phyloP scores from a whole-genome alignment of 1,140 invertebrate genomes.

The Arion vulgaris region DNA sequence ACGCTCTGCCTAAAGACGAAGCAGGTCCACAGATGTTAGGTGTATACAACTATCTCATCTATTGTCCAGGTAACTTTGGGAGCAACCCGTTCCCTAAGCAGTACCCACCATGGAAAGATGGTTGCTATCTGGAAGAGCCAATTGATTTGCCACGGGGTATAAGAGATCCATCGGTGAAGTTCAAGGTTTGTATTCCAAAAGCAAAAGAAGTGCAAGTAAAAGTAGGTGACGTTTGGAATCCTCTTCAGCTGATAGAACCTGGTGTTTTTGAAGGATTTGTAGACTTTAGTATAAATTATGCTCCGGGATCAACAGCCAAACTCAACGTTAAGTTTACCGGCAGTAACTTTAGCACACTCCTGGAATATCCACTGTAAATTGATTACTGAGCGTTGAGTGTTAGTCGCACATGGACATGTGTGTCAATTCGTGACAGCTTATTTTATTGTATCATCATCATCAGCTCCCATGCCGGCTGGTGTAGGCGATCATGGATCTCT shows the following conservation, averaged over 20 bases:
- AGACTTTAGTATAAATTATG: slow-evolving; percentile 54
- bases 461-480: too few relatives aligned
- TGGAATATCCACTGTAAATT: slow-evolving; percentile 62
- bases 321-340: slow-evolving; percentile 62
- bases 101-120: slow-evolving; percentile 71
- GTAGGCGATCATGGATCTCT: too few relatives aligned
- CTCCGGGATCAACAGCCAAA: slow-evolving; percentile 61
- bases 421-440: too few relatives aligned
- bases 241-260: slow-evolving; percentile 59
- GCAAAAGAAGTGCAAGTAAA: slow-evolving; percentile 66
- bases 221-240: slow-evolving; percentile 69
- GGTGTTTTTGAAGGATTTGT: slow-evolving; percentile 64
- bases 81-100: slow-evolving; percentile 67
- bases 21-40: slow-evolving; percentile 69
- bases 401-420: too few relatives aligned
- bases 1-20: slow-evolving; percentile 67
- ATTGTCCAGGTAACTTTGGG: slow-evolving; percentile 48
- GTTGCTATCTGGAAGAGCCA: slow-evolving; percentile 68
- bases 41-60: slow-evolving; percentile 71
- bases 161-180: slow-evolving; percentile 53
- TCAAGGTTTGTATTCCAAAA: slow-evolving; percentile 58
- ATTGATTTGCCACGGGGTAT: slow-evolving; percentile 55
- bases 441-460: too few relatives aligned
- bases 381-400: too few relatives aligned
- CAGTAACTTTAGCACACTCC: slow-evolving; percentile 62